These are phyloP conservation scores for Pachymerium ferrugineum DNA, from an alignment of 2,888 invertebrate genomes.

Conservation along the genomic window DNA sequence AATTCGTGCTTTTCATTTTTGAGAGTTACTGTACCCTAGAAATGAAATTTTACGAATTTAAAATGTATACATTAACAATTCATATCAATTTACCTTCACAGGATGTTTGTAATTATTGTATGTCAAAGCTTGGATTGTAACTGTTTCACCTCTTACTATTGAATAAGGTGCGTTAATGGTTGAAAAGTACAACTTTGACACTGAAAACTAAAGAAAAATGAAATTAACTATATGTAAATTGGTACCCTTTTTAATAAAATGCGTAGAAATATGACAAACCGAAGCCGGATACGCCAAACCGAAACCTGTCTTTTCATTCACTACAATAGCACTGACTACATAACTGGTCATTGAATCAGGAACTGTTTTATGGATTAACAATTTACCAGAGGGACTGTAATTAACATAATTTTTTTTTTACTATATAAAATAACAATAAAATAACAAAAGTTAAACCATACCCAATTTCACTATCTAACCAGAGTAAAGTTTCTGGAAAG, in stretches of 20 bases:
- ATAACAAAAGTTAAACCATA: no score
- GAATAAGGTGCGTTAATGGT: slow-evolving; percentile 51
- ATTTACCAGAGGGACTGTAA: slow-evolving; percentile 42
- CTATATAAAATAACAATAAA: no score
- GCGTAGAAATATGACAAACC: no score
- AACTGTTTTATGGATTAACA: slow-evolving; percentile 45
- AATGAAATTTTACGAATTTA: background rate
- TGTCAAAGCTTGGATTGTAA: slow-evolving; percentile 48
- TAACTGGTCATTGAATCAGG: slow-evolving; percentile 55
- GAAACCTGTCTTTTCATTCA: slow-evolving; percentile 48
- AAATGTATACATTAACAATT: background rate
- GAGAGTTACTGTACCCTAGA: slow-evolving; percentile 39
- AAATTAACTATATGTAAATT: background rate
- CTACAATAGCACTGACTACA: slow-evolving; percentile 52
- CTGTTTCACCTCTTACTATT: slow-evolving; percentile 50
- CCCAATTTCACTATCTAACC: no score
- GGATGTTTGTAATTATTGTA: slow-evolving; percentile 48
- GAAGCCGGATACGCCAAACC: slow-evolving; percentile 48
- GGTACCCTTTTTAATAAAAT: background rate
- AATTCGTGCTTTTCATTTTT: slow-evolving; percentile 39
- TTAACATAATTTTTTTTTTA: no score
- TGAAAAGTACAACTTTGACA: slow-evolving; percentile 37
- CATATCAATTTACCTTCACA: slow-evolving; percentile 35
- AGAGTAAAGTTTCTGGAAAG: no score
- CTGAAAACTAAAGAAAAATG: background rate